Base-by-base conservation (phyloP, 2,797 vertebrate genomes). In the Potorous gilbertii region DNA sequence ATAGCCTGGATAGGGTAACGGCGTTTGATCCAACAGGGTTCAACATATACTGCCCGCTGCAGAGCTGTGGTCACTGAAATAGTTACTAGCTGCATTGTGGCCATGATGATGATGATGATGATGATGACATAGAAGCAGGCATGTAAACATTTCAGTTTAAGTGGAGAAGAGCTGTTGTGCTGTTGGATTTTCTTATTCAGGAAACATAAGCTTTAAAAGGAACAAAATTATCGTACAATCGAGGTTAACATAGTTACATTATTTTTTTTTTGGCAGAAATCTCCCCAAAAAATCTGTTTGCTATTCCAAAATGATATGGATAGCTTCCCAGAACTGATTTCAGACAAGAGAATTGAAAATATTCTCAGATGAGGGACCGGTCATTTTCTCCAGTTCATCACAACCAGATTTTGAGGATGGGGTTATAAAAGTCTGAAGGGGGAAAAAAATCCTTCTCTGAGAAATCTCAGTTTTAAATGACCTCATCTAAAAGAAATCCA, bases 401-500 rank as follows among this genome's bases (percentile, higher is more conserved):
- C 93, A 97, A 95, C 87, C 96, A 97, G 97, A 98, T 96, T 98
- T 96, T 97, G 96, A 97, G 97, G 96, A 96, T 96, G 96, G 95
- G 94, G 90, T 96, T 97, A 96, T 97, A 97, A 98, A 97, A 97
- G 96, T 97, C 97, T 98, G 92, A 50, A 94, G 97, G 96, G 97
- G 66, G 87, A 56, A 55, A 92, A 95, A 89, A 91, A 95, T 55
- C 96, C 56, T 97, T 97, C 97, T 97, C 94, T 81, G 90, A 98
- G 96, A 98, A 96, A 96, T 96, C 97, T 97, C 93, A 52, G 59
- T 98, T 98, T 94, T 95, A 92, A 97, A 97, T 98, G 93, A 98
- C 96, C 96, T 99, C 98, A 99, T 97, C 66, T 96, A 90, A 96
- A 98, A 98, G 98, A 97, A 98, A 98, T 98, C 92, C 27, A 1